Evolutionary conservation across 2,888 invertebrate species (phyloP).

Genomic region (Polydrusus tereticollis): DNA sequence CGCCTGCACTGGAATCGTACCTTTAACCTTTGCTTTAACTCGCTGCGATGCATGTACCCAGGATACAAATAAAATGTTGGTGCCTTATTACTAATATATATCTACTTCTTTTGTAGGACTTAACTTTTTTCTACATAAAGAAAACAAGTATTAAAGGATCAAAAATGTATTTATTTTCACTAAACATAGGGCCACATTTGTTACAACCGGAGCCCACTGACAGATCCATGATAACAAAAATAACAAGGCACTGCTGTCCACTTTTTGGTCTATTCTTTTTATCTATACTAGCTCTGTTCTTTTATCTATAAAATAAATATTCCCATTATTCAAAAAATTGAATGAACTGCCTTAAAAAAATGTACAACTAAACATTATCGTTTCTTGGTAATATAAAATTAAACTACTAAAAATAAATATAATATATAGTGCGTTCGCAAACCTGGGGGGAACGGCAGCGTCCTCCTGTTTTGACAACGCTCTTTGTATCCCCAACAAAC

Average conservation of each 20-base stretch:
- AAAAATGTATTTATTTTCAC: conserved; percentile 34
- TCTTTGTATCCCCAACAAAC: neutral
- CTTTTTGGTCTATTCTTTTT: conserved; percentile 46
- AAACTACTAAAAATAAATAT: conserved; percentile 18
- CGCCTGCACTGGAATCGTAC: too few relatives aligned
- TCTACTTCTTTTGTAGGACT: too few relatives aligned
- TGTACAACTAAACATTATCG: conserved; percentile 30
- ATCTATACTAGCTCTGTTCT: conserved; percentile 25
- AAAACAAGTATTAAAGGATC: conserved; percentile 22
- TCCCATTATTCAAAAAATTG: conserved; percentile 31
- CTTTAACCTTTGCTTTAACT: too few relatives aligned
- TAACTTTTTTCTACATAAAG: neutral
- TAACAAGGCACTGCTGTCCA: conserved; percentile 49
- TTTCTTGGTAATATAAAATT: conserved; percentile 39
- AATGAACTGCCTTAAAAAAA: conserved; percentile 21
- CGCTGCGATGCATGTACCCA: too few relatives aligned
- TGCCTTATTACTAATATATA: too few relatives aligned
- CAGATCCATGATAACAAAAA: conserved; percentile 48
- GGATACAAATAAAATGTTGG: too few relatives aligned
- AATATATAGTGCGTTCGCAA: neutral
- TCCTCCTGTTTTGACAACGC: neutral
- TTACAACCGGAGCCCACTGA: conserved; percentile 33
- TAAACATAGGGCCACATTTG: conserved; percentile 33
- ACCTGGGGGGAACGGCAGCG: neutral
- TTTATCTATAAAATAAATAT: conserved; percentile 40